A percentile compares a stretch with the other conserved stretches of the same genome.
These are phyloP conservation scores for Perccottus glenii DNA, from an alignment of 2,113 vertebrate species.

Conservation along the genomic window DNA sequence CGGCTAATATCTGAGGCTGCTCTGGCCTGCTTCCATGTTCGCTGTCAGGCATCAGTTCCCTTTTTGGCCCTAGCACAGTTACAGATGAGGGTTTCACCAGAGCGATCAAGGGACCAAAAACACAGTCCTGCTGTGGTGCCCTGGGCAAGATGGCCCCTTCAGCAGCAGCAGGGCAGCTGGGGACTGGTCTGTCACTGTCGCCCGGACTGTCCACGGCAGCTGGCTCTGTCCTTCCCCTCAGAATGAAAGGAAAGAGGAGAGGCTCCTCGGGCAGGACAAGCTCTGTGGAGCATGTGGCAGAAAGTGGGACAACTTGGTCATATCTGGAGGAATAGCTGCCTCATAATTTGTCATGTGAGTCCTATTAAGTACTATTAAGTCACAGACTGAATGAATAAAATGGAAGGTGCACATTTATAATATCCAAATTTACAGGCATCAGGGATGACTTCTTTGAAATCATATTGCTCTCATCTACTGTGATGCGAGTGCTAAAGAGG, in stretches of 20 bases:
- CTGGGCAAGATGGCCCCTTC: conserved; percentile 46
- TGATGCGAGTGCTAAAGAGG: conserved; percentile 26
- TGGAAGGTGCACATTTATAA: conserved; percentile 19
- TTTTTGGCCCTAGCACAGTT: conserved; percentile 43
- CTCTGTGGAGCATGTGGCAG: conserved; percentile 38
- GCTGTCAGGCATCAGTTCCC: conserved; percentile 40
- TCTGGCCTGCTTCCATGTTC: conserved; percentile 58
- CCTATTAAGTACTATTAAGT: conserved; percentile 21
- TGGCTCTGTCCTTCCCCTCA: conserved; percentile 53
- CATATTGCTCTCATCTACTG: not conserved
- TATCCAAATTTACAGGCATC: conserved; percentile 7
- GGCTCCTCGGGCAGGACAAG: conserved; percentile 54
- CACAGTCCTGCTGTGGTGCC: conserved; percentile 48
- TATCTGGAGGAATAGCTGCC: conserved; percentile 61
- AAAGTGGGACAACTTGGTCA: conserved; percentile 75
- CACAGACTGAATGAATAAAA: conserved; percentile 10
- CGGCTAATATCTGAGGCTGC: conserved; percentile 22
- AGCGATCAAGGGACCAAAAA: conserved; percentile 50
- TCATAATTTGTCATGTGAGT: conserved; percentile 48
- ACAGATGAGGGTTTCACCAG: conserved; percentile 46
- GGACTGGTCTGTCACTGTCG: conserved; percentile 38
- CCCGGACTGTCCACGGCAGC: conserved; percentile 26
- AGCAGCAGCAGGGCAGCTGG: conserved; percentile 62
- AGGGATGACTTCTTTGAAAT: conserved; percentile 15
- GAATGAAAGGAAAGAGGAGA: conserved; percentile 32